Base-by-base conservation (phyloP, 1,140 invertebrate species). In the Leptinotarsa defecta region DNA sequence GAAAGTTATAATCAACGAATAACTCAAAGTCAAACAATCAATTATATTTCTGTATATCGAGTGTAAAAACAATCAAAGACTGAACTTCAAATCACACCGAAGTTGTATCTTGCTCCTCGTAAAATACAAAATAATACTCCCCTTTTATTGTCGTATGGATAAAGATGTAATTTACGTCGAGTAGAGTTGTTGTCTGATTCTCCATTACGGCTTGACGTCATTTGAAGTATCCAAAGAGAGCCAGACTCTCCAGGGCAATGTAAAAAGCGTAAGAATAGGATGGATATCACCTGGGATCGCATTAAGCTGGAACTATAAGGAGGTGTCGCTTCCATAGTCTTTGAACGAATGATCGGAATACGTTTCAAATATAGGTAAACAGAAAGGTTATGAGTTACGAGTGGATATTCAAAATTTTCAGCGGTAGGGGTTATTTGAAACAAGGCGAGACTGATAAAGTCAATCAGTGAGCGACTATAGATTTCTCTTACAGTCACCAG, bases 201-300 rank as follows among this genome's bases (percentile, higher is more conserved):
- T 57, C 52, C 52, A 57, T 57, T 57, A 57, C n/a, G n/a, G 52
- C 17, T 57, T 57, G 52, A 15, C 52, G 52, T 57, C 52, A 57
- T 57, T 57, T 4, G n/a, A 19, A 19, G 52, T 57, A 57, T 17
- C 52, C 52, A 19, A 57, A 57, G 52, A 57, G n/a, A 57, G 52
- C 52, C 52, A 57, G 52, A 57, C 52, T 57, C 52, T 57, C 52
- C n/a, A n/a, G 52, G 52, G 52, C 52, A 57, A 57, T 57, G 52
- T 57, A 19, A 57, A 57, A 57, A 57, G n/a, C 52, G n/a, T 17
- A 57, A 19, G 52, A 57, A 57, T 57, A 57, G 52, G 52, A 57
- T 57, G 52, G 52, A n/a, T 57, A 17, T 19, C 52, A 57, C 52
- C 52, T 57, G 52, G 52, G 52, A 57, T 57, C 52, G 17, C n/a